A percentile compares a stretch with the other conserved stretches of the same genome.
These are phyloP conservation scores for Cardiocondyla obscurior DNA, from an alignment of 1,140 invertebrate genomes.

Conservation along the genomic window DNA sequence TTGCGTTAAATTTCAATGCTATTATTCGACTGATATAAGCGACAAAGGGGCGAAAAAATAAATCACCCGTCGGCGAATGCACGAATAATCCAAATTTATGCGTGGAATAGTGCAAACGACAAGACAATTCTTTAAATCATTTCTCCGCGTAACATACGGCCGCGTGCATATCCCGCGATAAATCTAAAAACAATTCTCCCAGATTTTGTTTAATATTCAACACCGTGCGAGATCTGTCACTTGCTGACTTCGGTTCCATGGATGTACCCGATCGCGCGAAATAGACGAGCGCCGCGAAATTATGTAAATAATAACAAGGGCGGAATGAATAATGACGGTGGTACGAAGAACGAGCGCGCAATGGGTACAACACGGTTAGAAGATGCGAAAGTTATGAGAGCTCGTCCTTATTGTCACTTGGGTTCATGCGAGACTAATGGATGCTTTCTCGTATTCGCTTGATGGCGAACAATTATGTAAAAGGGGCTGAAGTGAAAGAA, in stretches of 20 bases:
- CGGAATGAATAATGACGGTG: background rate
- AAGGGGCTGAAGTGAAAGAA: constrained; percentile 56
- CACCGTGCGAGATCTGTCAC: background rate
- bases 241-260: background rate
- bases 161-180: background rate
- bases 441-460: constrained; percentile 62
- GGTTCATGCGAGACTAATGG: constrained; percentile 14
- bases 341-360: constrained; percentile 20
- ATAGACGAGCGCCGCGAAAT: constrained; percentile 52
- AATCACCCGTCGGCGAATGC: constrained; percentile 9
- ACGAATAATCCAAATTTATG: constrained; percentile 48
- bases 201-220: constrained; percentile 6
- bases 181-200: constrained; percentile 54
- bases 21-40: constrained; percentile 11
- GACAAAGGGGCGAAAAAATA: background rate
- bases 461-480: constrained; percentile 74
- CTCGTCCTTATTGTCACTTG: constrained; percentile 45
- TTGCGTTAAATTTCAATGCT: constrained; percentile 3
- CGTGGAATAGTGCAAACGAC: constrained; percentile 39
- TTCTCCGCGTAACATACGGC: background rate
- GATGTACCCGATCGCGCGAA: background rate
- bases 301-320: constrained; percentile 57
- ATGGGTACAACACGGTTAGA: constrained; percentile 30
- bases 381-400: constrained; percentile 64
- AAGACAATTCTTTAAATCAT: constrained; percentile 52